Base-by-base conservation (phyloP, 1,140 invertebrate species). In the Protaetia brevitarsis region DNA sequence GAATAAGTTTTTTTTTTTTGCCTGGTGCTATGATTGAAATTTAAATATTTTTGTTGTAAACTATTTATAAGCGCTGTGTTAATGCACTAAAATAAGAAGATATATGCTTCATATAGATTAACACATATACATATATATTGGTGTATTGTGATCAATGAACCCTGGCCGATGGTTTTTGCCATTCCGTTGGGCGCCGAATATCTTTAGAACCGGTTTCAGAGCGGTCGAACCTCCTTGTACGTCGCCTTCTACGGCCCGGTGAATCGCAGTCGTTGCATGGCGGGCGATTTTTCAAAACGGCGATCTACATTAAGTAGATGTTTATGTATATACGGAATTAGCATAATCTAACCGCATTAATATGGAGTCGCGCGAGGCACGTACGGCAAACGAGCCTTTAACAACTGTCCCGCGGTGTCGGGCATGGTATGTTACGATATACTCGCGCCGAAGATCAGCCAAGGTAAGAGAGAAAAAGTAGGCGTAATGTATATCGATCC, bases 311-410 rank as follows among this genome's bases (percentile, higher is more conserved):
- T 73, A 73, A 71, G 69, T 69, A 56, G 68, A 69, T 73, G 68
- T 71, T 71, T 71, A 70, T 71, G 70, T 71, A 71, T 73, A 71
- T 71, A 59, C 57, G 19, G 68, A 69, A 73, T 73, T 73, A 73
- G 70, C 72, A 73, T 73, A 73, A 73, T 73, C 72, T 73, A 61
- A 64, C 61, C 63, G 65, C 68, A 73, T 73, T 73, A 73, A 71
- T 72, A 72, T 71, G 65, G 61, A 58, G 61, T 63, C 63, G 64
- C 36, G 66, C 64, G 28, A 70, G 51, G 41, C 63, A 67, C 60
- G 64, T 58, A 65, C 36, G 61, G 60, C 56, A 71, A 72, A 72
- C 68, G 71, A 69, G 69, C 69, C 34, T 71, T 72, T 72, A 72
- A 72, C 66, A 67, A 70, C 66, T 65, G 56, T 61, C 57, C 63